Evolutionary conservation across 2,113 vertebrate genomes (phyloP), one percentile per base, ranked within the genome.

Genomic region (Puma concolor): DNA sequence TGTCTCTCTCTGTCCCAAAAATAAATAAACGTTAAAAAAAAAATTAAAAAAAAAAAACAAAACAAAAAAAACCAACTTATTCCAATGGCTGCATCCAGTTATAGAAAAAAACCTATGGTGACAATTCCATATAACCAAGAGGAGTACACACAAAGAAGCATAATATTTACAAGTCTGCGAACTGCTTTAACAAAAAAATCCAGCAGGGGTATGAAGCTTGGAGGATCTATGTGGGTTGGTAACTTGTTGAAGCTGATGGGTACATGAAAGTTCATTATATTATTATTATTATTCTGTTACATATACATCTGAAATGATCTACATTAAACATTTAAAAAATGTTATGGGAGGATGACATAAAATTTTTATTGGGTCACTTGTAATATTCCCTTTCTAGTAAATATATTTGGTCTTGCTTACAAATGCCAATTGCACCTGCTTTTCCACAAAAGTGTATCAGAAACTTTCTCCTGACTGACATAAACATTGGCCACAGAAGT

Each of bases 321-420:
- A 63, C 25, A 63, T 50, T 77, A 80, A 74, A 95, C 19, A 74
- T 69, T 88, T 94, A 72, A 83, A 85, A 77, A 64, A 79, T 74
- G 27, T 86, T 60, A 77, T 60, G 25, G 33, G 23, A 80, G 27
- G 44, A 84, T 80, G 15, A 81, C 0, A 27, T 36, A 60, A 91
- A 84, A 64, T 66, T 69, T 80, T 79, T 93, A 93, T 4, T 36
- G 23, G n/a, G n/a, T 92, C 25, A 96, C 13, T 17, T 57, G 23
- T 54, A 96, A 76, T 57, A 63, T 44, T 93, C 29, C 36, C 41
- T 77, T 96, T 96, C 48, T 3, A 93, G 64, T 80, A 92, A 80
- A n/a, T 83, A 7, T 4, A 71, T 60, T 29, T 50, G 8, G 2
- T 90, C 50, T 93, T 90, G n/a, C 27, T 85, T 90, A 74, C 38